Percentiles rank a stretch among this genome's conserved stretches.
Conservation (phyloP, 2,797 vertebrate genomes). For the Typhlichthys eigenmanni region DNA sequence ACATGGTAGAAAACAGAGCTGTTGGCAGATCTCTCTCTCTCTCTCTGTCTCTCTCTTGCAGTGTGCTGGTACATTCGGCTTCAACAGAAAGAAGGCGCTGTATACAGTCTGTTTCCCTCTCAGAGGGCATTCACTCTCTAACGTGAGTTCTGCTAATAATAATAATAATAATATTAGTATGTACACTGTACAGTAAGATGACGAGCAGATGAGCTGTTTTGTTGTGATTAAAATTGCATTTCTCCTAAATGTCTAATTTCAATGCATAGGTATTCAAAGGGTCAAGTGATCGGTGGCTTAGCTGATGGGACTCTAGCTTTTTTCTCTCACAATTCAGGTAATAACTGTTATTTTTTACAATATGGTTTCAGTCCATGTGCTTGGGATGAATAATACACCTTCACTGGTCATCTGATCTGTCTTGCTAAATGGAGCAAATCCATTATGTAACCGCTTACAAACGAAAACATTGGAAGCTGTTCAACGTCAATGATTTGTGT, state of each 20-base stretch:
- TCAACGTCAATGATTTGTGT: slow-evolving; percentile 24
- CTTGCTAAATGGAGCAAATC: slow-evolving; percentile 10
- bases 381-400: slow-evolving; percentile 1
- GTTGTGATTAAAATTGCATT: not conserved
- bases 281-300: slow-evolving; percentile 80
- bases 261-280: slow-evolving; percentile 69
- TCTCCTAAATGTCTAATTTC: slow-evolving; percentile 5
- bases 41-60: slow-evolving; percentile 41
- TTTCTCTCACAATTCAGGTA: slow-evolving; percentile 78
- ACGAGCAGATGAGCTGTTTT: not conserved
- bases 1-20: not conserved
- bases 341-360: slow-evolving; percentile 3
- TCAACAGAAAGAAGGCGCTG: slow-evolving; percentile 69
- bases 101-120: slow-evolving; percentile 75
- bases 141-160: slow-evolving; percentile 67
- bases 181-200: not conserved
- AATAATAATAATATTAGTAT: not conserved
- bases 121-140: slow-evolving; percentile 82
- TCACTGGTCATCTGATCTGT: not conserved
- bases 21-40: not conserved
- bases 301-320: slow-evolving; percentile 82
- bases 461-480: slow-evolving; percentile 12
- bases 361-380: not conserved
- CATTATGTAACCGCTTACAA: slow-evolving; percentile 5
- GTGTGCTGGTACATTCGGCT: slow-evolving; percentile 79